Evolutionary conservation across 2,888 invertebrate species (phyloP).

Genomic region (Lycocerus yunnanus): DNA sequence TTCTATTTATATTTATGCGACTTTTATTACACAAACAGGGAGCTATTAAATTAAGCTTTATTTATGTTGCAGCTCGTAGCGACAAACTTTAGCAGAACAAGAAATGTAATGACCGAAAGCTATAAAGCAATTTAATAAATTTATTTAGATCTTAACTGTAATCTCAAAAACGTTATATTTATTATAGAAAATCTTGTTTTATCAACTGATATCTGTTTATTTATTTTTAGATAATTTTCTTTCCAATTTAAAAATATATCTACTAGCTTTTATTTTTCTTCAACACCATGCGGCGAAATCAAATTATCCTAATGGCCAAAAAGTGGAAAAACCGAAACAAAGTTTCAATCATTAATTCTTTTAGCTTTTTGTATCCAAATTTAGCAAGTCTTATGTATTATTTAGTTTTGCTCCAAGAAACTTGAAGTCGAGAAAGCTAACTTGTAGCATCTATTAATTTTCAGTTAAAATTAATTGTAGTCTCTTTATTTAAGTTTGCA

Average conservation of each 20-base stretch:
- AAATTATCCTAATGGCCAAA: neutral
- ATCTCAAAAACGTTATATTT: conserved; percentile 12
- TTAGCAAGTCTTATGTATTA: neutral
- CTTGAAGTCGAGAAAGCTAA: neutral
- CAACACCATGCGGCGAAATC: neutral
- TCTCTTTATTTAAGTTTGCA: neutral
- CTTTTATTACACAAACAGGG: conserved; percentile 27
- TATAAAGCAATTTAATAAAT: conserved; percentile 38
- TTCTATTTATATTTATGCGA: conserved; percentile 25
- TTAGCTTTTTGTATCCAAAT: neutral
- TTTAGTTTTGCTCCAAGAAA: neutral
- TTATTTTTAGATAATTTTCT: neutral
- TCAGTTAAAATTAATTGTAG: neutral
- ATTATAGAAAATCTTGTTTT: conserved; percentile 9
- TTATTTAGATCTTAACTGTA: conserved; percentile 37
- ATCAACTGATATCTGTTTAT: neutral
- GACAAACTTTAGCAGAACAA: conserved; percentile 28
- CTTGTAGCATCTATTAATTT: neutral
- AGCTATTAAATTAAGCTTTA: conserved; percentile 28
- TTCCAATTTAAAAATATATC: neutral
- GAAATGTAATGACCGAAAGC: conserved; percentile 33
- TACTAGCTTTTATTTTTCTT: neutral
- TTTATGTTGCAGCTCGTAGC: conserved; percentile 25
- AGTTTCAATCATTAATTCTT: neutral
- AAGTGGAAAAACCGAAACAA: neutral